phyloP scores from a whole-genome alignment of 2,113 vertebrate genomes.

The Tragelaphus buxtoni region DNA sequence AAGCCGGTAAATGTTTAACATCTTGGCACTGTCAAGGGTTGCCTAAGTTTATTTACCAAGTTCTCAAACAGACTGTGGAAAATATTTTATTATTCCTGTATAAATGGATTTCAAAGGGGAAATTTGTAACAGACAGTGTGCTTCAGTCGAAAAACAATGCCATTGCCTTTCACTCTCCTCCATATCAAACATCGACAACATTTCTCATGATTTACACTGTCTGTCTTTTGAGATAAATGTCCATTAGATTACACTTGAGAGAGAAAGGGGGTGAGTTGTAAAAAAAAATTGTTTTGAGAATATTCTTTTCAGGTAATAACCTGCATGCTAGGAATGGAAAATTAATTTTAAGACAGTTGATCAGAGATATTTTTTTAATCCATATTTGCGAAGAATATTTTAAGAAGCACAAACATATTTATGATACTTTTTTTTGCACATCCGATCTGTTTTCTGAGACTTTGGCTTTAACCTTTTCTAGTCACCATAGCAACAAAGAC shows the following conservation, averaged over 20 bases:
- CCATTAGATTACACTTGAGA: not conserved
- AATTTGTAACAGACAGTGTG: slow-evolving; percentile 26
- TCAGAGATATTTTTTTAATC: slow-evolving; percentile 2
- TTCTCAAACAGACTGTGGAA: slow-evolving; percentile 49
- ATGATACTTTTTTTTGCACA: slow-evolving; percentile 43
- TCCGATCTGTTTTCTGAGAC: slow-evolving; percentile 5
- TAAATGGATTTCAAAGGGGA: slow-evolving; percentile 14
- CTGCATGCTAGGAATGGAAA: slow-evolving; percentile 3
- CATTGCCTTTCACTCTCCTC: not conserved
- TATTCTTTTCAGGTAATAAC: slow-evolving; percentile 58
- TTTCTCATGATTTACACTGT: slow-evolving; percentile 47
- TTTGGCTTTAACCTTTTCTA: slow-evolving; percentile 64
- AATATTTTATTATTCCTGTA: slow-evolving; percentile 27
- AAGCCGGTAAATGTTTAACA: slow-evolving; percentile 71
- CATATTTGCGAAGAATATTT: slow-evolving; percentile 57
- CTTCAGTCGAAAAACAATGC: slow-evolving; percentile 29
- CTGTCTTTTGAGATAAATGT: not conserved
- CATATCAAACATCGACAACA: not conserved
- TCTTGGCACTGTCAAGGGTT: slow-evolving; percentile 53
- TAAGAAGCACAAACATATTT: not conserved
- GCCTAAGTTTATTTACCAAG: slow-evolving; percentile 62
- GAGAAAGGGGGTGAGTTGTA: not conserved
- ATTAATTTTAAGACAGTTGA: slow-evolving; percentile 8
- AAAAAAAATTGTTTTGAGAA: not conserved
- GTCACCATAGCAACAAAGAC: slow-evolving; percentile 64